phyloP scores from a whole-genome alignment of 2,797 vertebrate genomes.

The Micropoecilia bifurca region DNA sequence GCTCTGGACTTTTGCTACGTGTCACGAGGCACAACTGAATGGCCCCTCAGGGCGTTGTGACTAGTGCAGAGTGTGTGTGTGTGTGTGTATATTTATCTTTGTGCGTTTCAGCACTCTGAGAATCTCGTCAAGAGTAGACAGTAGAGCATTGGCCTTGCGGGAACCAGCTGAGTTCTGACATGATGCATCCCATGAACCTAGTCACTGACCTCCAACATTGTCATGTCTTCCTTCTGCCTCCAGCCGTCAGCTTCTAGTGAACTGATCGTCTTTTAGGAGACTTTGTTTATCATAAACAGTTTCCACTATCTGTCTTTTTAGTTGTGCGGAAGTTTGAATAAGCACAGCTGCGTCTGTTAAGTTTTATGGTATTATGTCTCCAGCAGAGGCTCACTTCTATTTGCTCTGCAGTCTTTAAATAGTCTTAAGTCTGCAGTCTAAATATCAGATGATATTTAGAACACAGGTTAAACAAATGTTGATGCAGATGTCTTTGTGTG shows the following conservation, averaged over 20 bases:
- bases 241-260: conserved; percentile 12
- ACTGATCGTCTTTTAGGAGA: neutral
- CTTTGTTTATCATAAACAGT: conserved; percentile 25
- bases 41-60: conserved; percentile 45
- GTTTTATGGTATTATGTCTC: neutral
- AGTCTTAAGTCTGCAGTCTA: no score
- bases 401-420: neutral
- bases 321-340: conserved; percentile 7
- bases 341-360: conserved; percentile 2
- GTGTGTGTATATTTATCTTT: conserved; percentile 14
- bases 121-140: conserved; percentile 42
- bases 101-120: conserved; percentile 34
- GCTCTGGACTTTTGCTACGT: conserved; percentile 69
- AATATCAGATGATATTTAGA: neutral
- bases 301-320: conserved; percentile 5
- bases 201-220: conserved; percentile 27
- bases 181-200: conserved; percentile 58
- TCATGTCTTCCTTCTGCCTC: conserved; percentile 23
- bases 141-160: conserved; percentile 68
- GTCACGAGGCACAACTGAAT: conserved; percentile 66
- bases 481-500: neutral
- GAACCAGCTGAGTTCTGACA: conserved; percentile 64
- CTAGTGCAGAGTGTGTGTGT: conserved; percentile 19
- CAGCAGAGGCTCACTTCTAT: neutral
- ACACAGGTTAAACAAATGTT: neutral